These are phyloP conservation scores for Sialia sialis DNA, from an alignment of 2,113 vertebrate genomes.

Conservation along the genomic window DNA sequence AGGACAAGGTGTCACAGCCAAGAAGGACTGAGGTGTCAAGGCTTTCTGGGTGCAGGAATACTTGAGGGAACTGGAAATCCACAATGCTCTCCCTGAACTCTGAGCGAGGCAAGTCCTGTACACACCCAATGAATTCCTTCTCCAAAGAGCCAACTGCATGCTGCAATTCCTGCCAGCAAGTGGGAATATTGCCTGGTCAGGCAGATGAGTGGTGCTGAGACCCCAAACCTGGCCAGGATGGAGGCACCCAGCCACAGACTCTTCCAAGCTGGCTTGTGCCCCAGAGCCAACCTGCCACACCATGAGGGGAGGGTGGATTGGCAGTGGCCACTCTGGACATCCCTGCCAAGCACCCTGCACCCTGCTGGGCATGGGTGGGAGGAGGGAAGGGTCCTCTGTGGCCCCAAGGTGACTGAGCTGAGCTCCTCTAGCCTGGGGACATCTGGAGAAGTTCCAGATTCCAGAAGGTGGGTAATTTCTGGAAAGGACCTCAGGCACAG, in stretches of 20 bases:
- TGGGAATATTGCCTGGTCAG: not conserved
- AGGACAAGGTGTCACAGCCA: too few relatives aligned
- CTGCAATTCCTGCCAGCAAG: not conserved
- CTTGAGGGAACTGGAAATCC: not conserved
- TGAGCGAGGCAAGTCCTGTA: rapidly evolving
- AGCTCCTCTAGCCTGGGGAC: not conserved
- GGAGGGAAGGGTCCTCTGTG: not conserved
- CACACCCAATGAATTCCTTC: rapidly evolving
- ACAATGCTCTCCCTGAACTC: not conserved
- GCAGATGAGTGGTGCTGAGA: not conserved
- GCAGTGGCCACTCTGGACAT: not conserved
- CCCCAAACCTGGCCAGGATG: not conserved
- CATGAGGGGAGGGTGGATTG: not conserved
- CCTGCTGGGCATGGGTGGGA: not conserved
- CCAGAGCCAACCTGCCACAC: not conserved
- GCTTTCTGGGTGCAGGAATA: not conserved
- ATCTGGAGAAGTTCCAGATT: not conserved
- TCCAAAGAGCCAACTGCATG: not conserved
- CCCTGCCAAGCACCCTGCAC: not conserved
- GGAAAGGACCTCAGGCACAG: not conserved
- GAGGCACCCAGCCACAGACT: not conserved
- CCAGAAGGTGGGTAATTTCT: not conserved
- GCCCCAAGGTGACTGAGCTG: not conserved
- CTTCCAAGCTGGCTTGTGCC: not conserved
- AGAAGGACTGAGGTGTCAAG: rapidly evolving